Base-by-base conservation (phyloP, 2,113 vertebrate species). In the Embiotoca jacksoni region DNA sequence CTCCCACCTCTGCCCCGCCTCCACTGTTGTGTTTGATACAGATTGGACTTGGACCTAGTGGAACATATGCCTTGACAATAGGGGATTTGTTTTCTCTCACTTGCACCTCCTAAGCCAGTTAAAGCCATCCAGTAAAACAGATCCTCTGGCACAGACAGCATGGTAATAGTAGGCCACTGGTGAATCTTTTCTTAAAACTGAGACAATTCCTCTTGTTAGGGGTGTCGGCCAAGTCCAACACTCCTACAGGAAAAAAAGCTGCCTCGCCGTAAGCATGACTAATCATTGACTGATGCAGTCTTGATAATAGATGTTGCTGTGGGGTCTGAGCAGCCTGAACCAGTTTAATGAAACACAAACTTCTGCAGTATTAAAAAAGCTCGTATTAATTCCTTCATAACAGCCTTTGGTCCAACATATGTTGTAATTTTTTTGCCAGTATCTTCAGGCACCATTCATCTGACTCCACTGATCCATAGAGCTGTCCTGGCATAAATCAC, bases 1-100 rank as follows among this genome's bases (percentile, higher is more conserved):
- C 80, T 75, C 72, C 59, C 80, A 80, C 75, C 60, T 78, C 54
- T 77, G 73, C 83, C 72, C 72, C 49, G 15, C 75, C 87, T 81
- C 63, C 57, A 6, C 80, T 39, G 60, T 67, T 81, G 75, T 81
- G 70, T 83, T 74, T 85, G 82, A 79, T 66, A 69, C 80, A 64
- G 79, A 80, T 80, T 82, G 83, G 84, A 83, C 72, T 79, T 53
- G 46, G 81, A 83, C 63, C 69, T 72, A 62, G 67, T 78, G 67
- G 66, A 90, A 80, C 89, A 90, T 91, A 90, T 92, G 89, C 53
- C 37, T 55, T 78, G 86, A 83, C 88, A 81, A 89, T 87, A 72
- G 74, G 87, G 89, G 86, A 89, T 89, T 90, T 91, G 84, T 87
- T 89, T 83, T 80, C 59, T 85, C 81, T 68, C 71, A 23, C 69